Percentiles rank a stretch among this genome's conserved stretches.
These are phyloP conservation scores for Eupithecia dodoneata DNA, from an alignment of 2,888 invertebrate species.

Conservation along the genomic window DNA sequence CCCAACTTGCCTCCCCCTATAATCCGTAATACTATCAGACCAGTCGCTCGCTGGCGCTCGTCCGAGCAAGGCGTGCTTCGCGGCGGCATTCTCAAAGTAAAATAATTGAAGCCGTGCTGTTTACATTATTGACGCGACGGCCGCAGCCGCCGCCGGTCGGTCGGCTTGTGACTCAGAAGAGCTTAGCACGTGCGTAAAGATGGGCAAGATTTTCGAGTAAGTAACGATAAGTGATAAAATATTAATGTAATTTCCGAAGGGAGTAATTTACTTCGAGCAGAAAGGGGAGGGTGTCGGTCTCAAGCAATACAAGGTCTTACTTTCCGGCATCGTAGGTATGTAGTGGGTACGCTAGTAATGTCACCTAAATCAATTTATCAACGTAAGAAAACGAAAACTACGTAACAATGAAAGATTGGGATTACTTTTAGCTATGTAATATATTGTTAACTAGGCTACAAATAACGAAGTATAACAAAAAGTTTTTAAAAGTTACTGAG, in stretches of 20 bases:
- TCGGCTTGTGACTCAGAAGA: slow-evolving; percentile 9
- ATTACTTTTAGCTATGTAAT: background rate
- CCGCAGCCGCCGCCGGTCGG: slow-evolving; percentile 33
- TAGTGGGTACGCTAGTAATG: background rate
- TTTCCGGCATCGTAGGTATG: background rate
- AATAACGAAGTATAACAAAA: background rate
- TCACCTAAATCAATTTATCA: background rate
- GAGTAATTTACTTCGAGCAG: background rate
- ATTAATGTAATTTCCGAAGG: background rate
- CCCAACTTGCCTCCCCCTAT: background rate
- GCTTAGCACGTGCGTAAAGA: slow-evolving; percentile 36
- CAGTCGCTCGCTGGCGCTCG: slow-evolving; percentile 37
- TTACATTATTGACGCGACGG: slow-evolving; percentile 51
- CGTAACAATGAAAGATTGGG: background rate
- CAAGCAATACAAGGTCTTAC: background rate
- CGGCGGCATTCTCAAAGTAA: slow-evolving; percentile 16
- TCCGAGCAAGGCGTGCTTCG: slow-evolving; percentile 31
- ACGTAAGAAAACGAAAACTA: background rate
- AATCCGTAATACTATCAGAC: slow-evolving; percentile 5
- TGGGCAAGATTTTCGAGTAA: slow-evolving; percentile 72
- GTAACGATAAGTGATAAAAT: slow-evolving; percentile 45
- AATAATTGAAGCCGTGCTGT: slow-evolving; percentile 37
- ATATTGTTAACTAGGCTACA: background rate
- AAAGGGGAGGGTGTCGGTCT: background rate
- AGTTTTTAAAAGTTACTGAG: background rate